Conservation (phyloP, 2,888 invertebrate genomes). For the Nezara viridula region DNA sequence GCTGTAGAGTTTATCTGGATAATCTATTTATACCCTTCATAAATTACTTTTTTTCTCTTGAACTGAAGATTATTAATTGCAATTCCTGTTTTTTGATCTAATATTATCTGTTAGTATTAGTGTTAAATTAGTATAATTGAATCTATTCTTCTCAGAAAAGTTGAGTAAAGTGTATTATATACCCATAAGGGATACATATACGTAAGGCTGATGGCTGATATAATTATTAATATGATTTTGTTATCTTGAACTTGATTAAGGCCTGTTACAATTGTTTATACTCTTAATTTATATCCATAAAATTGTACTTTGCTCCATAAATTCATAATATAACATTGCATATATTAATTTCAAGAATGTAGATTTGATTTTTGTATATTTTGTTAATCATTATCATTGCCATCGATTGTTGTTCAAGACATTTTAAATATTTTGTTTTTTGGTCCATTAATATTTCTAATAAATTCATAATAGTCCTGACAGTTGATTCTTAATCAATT, state of each 20-base stretch:
- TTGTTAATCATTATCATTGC: too few species aligned
- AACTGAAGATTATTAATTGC: not conserved
- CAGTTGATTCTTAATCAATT: too few species aligned
- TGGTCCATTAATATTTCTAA: too few species aligned
- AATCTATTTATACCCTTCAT: not conserved
- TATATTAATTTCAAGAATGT: not conserved
- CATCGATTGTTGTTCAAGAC: too few species aligned
- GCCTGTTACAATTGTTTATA: not conserved
- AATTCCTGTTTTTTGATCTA: not conserved
- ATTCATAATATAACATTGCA: too few species aligned
- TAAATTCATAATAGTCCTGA: too few species aligned
- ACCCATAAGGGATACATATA: too few species aligned
- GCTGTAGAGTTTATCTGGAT: not conserved
- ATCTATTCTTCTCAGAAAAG: not conserved
- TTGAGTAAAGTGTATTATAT: too few species aligned
- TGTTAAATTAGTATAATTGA: not conserved
- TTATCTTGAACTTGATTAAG: not conserved
- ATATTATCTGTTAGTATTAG: not conserved
- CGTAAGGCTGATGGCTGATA: too few species aligned
- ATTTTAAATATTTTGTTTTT: too few species aligned
- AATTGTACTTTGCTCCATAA: too few species aligned
- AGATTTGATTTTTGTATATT: not conserved
- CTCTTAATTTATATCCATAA: not conserved
- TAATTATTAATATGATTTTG: too few species aligned
- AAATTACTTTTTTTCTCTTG: not conserved